Base-by-base conservation (phyloP, 2,888 invertebrate genomes). In the Cataglyphis rosenhaueri region DNA sequence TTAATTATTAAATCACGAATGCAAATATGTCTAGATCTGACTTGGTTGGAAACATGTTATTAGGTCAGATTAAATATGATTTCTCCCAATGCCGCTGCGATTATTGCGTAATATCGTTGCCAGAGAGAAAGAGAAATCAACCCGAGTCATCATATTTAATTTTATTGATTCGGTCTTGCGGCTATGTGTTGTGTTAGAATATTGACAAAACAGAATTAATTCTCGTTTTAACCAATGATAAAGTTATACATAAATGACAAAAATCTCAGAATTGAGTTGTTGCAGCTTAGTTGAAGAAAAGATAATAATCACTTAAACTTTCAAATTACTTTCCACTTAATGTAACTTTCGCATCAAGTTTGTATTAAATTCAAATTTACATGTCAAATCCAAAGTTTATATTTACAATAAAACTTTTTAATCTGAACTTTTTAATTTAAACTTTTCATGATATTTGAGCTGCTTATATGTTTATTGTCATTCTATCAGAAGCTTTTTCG, bases 101-200 rank as follows among this genome's bases (percentile, higher is more conserved):
- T 18, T 12, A 85, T 75, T 85, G 76, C 79, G 57, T 81, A 82
- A 87, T 75, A 41, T 12, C 8, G 6, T 15, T 44, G 32, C 59
- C 59, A 75, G 78, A 52, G 44, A 71, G 57, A 87, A 61, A 75
- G 78, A 52, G 55, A 71, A 52, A 87, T 84, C 75, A 52, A 75
- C 74, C 44, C 32, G 41, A 59, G 68, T 84, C 55, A 59, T 41
- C 68, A 59, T 73, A 38, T 81, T 74, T 66, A 48, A 70, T 85
- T 83, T 38, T 10, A 44, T 38, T n/a, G n/a, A 29, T 35, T 25
- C 15, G 21, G 8, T 21, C 41, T 73, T 5, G 41, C 15, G 41
- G 12, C 57, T 41, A 41, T 15, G n/a, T 25, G 12, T 73, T 78
- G 29, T n/a, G n/a, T 61, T 35, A 29, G 12, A 35, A 48, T 59